A percentile compares a stretch with the other conserved stretches of the same genome.
Evolutionary conservation across 2,888 invertebrate genomes (phyloP).

Genomic region (Macrophya alboannulata): DNA sequence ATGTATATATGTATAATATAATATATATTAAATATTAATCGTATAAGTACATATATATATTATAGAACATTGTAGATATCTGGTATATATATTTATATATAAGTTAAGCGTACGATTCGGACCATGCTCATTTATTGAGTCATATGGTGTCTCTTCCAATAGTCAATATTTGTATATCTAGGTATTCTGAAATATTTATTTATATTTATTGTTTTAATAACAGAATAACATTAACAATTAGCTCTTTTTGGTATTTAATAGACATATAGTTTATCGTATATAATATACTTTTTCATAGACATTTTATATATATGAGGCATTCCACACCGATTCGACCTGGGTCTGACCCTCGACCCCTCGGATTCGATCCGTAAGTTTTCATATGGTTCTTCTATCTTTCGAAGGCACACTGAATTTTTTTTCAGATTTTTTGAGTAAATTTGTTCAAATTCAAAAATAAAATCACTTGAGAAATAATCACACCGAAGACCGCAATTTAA

Average conservation of each 20-base stretch:
- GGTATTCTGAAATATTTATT: slow-evolving; percentile 50
- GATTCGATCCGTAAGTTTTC: too few relatives aligned
- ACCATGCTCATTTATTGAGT: slow-evolving; percentile 64
- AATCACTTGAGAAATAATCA: too few relatives aligned
- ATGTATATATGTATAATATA: slow-evolving; percentile 61
- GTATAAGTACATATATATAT: slow-evolving; percentile 53
- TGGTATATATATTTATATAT: slow-evolving; percentile 64
- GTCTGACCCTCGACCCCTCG: too few relatives aligned
- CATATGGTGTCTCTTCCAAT: slow-evolving; percentile 40
- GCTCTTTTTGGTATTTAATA: slow-evolving; percentile 12
- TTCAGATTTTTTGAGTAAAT: too few relatives aligned
- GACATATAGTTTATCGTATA: slow-evolving; percentile 28
- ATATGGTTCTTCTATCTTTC: too few relatives aligned
- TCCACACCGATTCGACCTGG: too few relatives aligned
- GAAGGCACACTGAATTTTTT: neutral
- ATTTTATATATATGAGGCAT: neutral
- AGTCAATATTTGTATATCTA: slow-evolving; percentile 51
- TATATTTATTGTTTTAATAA: slow-evolving; percentile 60
- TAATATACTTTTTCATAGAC: slow-evolving; percentile 19
- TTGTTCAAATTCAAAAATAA: too few relatives aligned
- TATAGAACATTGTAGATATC: slow-evolving; percentile 53
- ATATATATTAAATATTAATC: slow-evolving; percentile 48
- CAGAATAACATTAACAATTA: slow-evolving; percentile 57
- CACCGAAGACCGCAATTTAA: too few relatives aligned
- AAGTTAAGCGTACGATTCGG: slow-evolving; percentile 72